Conservation (phyloP, 2,888 invertebrate genomes). For the Epirrhoe alternata region DNA sequence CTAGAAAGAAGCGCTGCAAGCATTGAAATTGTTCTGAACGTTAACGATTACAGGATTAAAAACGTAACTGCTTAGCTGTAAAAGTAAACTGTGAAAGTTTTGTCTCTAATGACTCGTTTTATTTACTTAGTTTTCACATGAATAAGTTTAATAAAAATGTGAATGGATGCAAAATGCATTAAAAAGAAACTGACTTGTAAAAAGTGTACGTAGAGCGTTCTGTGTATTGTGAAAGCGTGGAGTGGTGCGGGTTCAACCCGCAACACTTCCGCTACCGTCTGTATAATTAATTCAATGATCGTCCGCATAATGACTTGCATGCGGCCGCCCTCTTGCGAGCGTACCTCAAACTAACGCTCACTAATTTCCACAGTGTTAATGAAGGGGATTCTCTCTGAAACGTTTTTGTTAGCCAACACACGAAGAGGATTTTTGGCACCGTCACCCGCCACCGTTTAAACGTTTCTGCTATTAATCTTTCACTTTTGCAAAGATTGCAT, state of each 20-base stretch:
- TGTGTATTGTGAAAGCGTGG: slow-evolving; percentile 46
- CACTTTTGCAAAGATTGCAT: slow-evolving; percentile 74
- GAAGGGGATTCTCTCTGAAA: slow-evolving; percentile 70
- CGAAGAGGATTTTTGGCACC: slow-evolving; percentile 73
- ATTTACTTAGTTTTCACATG: slow-evolving; percentile 48
- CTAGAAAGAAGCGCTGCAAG: slow-evolving; percentile 27
- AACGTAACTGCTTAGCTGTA: slow-evolving; percentile 26
- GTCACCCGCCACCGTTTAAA: slow-evolving; percentile 71
- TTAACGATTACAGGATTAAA: slow-evolving; percentile 36
- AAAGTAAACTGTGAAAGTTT: slow-evolving; percentile 45
- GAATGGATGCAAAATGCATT: slow-evolving; percentile 41
- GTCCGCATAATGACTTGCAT: slow-evolving; percentile 83
- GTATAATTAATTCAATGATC: slow-evolving; percentile 83
- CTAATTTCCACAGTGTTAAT: slow-evolving; percentile 77
- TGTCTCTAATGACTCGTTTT: slow-evolving; percentile 42
- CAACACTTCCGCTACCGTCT: slow-evolving; percentile 68
- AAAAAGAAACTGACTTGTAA: slow-evolving; percentile 42
- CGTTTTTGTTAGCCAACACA: slow-evolving; percentile 72
- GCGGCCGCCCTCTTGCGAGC: slow-evolving; percentile 66
- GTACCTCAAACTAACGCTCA: slow-evolving; percentile 71
- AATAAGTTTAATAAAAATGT: slow-evolving; percentile 42
- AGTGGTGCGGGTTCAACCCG: slow-evolving; percentile 46
- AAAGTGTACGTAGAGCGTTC: slow-evolving; percentile 43
- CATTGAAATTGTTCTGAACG: slow-evolving; percentile 27
- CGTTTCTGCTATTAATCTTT: slow-evolving; percentile 78